Evolutionary conservation across 2,888 invertebrate genomes (phyloP).

Genomic region (Pelosia muscerda): DNA sequence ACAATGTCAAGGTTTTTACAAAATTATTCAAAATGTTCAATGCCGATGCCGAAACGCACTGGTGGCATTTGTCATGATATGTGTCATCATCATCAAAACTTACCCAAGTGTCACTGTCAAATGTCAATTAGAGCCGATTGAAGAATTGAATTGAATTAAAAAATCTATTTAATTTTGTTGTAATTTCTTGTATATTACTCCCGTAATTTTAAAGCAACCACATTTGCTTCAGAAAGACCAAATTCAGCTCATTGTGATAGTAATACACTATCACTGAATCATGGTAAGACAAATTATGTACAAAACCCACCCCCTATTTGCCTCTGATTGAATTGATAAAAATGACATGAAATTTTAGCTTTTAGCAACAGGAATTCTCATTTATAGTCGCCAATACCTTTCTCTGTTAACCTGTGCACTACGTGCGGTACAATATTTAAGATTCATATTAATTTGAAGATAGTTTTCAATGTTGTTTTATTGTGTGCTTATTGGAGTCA

Average conservation of each 20-base stretch:
- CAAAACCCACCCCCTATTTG: neutral
- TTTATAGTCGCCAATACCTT: neutral
- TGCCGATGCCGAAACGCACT: neutral
- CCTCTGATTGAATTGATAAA: neutral
- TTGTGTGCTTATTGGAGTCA: neutral
- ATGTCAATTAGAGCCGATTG: slow-evolving; percentile 6
- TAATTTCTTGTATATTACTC: neutral
- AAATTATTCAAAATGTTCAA: neutral
- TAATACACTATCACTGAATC: slow-evolving; percentile 34
- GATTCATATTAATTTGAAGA: neutral
- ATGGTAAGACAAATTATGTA: slow-evolving; percentile 35
- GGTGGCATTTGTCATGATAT: neutral
- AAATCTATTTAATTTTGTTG: neutral
- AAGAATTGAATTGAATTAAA: too few species aligned
- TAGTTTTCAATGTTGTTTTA: neutral
- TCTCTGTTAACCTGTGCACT: neutral
- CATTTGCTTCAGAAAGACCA: neutral
- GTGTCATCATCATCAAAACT: neutral
- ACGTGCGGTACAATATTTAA: neutral
- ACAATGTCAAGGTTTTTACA: neutral
- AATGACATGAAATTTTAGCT: neutral
- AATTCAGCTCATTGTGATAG: slow-evolving; percentile 13
- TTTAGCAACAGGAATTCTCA: neutral
- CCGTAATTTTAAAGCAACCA: neutral
- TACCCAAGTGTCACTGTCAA: too few species aligned